Percentiles rank a stretch among this genome's conserved stretches.
Evolutionary conservation across 1,140 invertebrate species (phyloP).

Genomic region (Lethocerus indicus): DNA sequence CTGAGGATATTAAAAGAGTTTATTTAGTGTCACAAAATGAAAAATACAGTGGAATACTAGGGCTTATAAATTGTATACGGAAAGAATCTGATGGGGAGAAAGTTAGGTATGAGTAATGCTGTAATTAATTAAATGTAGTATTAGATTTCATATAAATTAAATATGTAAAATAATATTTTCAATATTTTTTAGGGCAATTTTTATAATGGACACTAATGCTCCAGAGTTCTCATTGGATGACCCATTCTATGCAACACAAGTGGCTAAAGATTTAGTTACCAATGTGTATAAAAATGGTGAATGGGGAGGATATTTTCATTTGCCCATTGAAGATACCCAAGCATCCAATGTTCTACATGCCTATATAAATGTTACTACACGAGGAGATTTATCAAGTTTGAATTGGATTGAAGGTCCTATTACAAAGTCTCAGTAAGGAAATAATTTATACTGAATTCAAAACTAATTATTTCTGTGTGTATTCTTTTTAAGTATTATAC

Average conservation of each 20-base stretch:
- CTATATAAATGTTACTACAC: slow-evolving; percentile 55
- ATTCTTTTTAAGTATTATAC: neutral
- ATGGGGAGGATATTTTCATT: slow-evolving; percentile 68
- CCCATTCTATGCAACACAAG: slow-evolving; percentile 42
- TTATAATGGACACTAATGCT: slow-evolving; percentile 43
- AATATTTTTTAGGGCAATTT: slow-evolving; percentile 30
- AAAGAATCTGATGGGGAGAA: slow-evolving; percentile 47
- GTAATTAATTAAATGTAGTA: neutral
- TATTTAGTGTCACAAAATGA: slow-evolving; percentile 41
- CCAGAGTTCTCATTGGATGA: slow-evolving; percentile 28
- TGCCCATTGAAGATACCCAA: neutral
- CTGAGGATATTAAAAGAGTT: slow-evolving; percentile 26
- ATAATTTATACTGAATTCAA: neutral
- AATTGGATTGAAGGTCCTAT: slow-evolving; percentile 58
- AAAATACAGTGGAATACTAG: slow-evolving; percentile 58
- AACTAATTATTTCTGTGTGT: neutral
- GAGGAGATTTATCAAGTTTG: slow-evolving; percentile 72
- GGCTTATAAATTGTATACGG: slow-evolving; percentile 58
- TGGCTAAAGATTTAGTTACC: slow-evolving; percentile 56
- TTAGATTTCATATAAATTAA: too few relatives aligned
- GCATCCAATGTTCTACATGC: slow-evolving; percentile 35
- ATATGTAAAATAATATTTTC: neutral
- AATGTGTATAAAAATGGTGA: slow-evolving; percentile 52
- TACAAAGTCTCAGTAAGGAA: slow-evolving; percentile 27
- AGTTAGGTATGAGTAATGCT: slow-evolving; percentile 17